Base-by-base conservation (phyloP, 2,888 invertebrate genomes). In the Apamea sordens region DNA sequence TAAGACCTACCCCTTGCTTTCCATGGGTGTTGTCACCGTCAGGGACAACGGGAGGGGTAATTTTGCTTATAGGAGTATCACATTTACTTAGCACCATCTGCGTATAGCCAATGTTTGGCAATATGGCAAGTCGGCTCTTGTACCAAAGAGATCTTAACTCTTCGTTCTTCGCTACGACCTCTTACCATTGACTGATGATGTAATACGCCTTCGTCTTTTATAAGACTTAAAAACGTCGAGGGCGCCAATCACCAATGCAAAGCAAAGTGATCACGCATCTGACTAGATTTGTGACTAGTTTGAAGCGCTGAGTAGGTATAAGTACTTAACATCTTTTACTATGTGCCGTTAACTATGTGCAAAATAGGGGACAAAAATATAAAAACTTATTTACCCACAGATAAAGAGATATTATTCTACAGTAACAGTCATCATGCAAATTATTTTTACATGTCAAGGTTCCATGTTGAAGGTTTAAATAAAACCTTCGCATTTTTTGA, bases 381-480 rank as follows among this genome's bases (percentile, higher is more conserved):
- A 36, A 73, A 82, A 41, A 70, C 64, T 80, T 82, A 77, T 82
- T 78, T 77, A 73, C 63, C 73, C 28, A 73, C n/a, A 79, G 77
- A 87, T 88, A 88, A 82, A 73, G 72, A 80, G 79, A 84, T 89
- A 87, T 80, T 84, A 89, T 89, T 88, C 83, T 83, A 75, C 81
- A 78, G 77, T 80, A 80, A 83, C 80, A 86, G 83, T 83, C 85
- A 89, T 87, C 76, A 92, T 92, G 93, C 91, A 92, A 92, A 94
- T 93, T 90, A 89, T 91, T 92, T 92, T 92, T 91, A 90, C 90
- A 87, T 93, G 95, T 94, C 95, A 95, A 95, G 95, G 95, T 89
- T 91, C 80, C 77, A 74, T 69, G 75, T 91, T 90, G 93, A 94
- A 94, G 94, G 95, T 93, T 88, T 89, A 86, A 82, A 76, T 89